Evolutionary conservation across 2,113 vertebrate species (phyloP).

Genomic region (Eupsittula cactorum): DNA sequence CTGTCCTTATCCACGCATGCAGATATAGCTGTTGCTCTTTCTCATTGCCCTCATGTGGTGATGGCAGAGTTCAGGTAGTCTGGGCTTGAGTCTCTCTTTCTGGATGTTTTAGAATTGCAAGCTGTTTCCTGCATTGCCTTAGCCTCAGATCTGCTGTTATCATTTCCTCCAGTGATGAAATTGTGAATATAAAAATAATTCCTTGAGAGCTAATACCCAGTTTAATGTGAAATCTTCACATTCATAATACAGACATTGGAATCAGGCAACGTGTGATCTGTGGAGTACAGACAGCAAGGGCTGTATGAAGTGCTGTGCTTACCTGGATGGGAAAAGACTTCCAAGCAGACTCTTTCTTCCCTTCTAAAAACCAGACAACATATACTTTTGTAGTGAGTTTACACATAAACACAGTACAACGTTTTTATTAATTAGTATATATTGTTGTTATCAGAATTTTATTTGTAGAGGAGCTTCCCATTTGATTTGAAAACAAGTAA

Average conservation of each 20-base stretch:
- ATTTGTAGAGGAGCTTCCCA: neutral
- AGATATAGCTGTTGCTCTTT: neutral
- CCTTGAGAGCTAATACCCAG: neutral
- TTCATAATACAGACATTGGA: neutral
- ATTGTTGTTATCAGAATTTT: neutral
- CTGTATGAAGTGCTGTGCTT: neutral
- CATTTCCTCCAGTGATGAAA: neutral
- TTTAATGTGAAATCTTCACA: neutral
- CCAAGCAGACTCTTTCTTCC: neutral
- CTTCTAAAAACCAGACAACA: neutral
- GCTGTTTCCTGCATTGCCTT: neutral
- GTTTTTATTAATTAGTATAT: neutral
- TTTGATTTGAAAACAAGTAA: neutral
- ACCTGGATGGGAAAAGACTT: neutral
- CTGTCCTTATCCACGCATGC: neutral
- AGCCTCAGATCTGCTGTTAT: neutral
- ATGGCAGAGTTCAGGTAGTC: neutral
- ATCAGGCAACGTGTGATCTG: accelerated
- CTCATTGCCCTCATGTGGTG: neutral
- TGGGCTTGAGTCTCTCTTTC: neutral
- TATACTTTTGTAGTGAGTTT: neutral
- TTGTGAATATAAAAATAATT: neutral
- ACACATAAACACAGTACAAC: neutral
- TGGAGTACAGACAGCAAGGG: neutral
- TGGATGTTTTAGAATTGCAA: neutral